A percentile compares a stretch with the other conserved stretches of the same genome.
Evolutionary conservation across 2,888 invertebrate species (phyloP).

Genomic region (Nephrotoma flavescens): DNA sequence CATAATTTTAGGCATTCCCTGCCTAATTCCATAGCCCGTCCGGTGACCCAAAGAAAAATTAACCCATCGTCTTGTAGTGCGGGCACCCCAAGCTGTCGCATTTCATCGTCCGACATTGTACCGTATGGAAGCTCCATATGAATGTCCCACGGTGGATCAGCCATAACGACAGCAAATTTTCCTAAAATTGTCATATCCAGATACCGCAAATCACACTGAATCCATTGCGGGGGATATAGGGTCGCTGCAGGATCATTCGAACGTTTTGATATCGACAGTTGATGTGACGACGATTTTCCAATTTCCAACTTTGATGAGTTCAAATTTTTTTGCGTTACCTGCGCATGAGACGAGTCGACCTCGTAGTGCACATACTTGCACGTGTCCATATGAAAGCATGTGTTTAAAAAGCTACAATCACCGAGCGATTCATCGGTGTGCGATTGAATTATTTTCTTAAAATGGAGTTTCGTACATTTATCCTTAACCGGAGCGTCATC

Average conservation of each 20-base stretch:
- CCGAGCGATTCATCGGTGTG: conserved; percentile 92
- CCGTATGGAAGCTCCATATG: conserved; percentile 99
- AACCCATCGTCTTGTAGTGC: conserved; percentile 90
- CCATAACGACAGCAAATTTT: conserved; percentile 99
- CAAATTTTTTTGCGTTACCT: conserved; percentile 29
- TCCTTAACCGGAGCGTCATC: conserved; percentile 13
- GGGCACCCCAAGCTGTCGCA: conserved; percentile 89
- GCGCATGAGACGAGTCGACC: conserved; percentile 50
- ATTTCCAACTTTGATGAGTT: conserved; percentile 8
- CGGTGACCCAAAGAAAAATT: conserved; percentile 96
- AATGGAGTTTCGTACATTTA: conserved; percentile 81
- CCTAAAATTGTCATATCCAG: conserved; percentile 39
- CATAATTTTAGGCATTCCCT: conserved; percentile 89
- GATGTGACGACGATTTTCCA: conserved; percentile 8
- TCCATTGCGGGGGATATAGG: conserved; percentile 86
- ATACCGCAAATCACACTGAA: conserved; percentile 82
- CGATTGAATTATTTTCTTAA: conserved; percentile 88
- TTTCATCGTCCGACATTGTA: conserved; percentile 97
- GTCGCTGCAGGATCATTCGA: conserved; percentile 38
- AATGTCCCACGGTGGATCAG: conserved; percentile 98
- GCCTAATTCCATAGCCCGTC: conserved; percentile 70
- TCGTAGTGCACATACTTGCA: conserved; percentile 98
- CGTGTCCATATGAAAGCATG: conserved; percentile 97
- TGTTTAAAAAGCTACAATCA: conserved; percentile 95
- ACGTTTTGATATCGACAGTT: conserved; percentile 20